Evolutionary conservation across 1,140 invertebrate species (phyloP), one percentile per base, ranked within the genome.

Genomic region (Chlorops oryzae): DNA sequence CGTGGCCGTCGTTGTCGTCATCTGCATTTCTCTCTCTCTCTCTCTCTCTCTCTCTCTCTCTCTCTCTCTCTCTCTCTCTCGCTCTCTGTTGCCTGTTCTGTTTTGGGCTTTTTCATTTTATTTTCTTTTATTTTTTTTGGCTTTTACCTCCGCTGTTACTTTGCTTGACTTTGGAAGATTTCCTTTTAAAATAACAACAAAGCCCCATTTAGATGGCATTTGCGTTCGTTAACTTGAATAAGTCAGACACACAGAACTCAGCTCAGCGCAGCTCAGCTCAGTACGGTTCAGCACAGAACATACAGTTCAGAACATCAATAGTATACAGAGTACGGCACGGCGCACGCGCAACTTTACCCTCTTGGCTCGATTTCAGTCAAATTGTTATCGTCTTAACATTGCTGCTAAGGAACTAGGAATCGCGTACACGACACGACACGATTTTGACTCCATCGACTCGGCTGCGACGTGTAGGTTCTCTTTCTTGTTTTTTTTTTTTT

Each of bases 141-240:
- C n/a, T n/a, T 42, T 5, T 21, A 28, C 25, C 27, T 25, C 49
- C 28, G 34, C 28, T 21, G 15, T 43, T 32, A 39, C 25, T 44
- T 27, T 38, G 40, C 27, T 34, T 23, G 12, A 12, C 17, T 47
- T 41, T 42, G 20, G 46, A 53, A 55, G 60, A 62, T 66, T 56
- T 65, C 64, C 59, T 66, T 63, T 63, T 61, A 65, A 67, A 60
- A 56, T 62, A 64, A 65, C 54, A 61, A 60, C 55, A 47, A 51
- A 55, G 52, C 50, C 53, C 54, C 57, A 56, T 55, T 47, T n/a
- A n/a, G 51, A 52, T 54, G 55, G 60, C 59, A 65, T 62, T 67
- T 59, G 53, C 51, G 51, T 47, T 48, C 55, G 62, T 52, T 62
- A 63, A 66, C 61, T 65, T 62, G 63, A 56, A 56, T 62, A 66